Percentiles rank a stretch among this genome's conserved stretches.
phyloP scores from a whole-genome alignment of 2,888 invertebrate genomes.

The Parelbella ahira region DNA sequence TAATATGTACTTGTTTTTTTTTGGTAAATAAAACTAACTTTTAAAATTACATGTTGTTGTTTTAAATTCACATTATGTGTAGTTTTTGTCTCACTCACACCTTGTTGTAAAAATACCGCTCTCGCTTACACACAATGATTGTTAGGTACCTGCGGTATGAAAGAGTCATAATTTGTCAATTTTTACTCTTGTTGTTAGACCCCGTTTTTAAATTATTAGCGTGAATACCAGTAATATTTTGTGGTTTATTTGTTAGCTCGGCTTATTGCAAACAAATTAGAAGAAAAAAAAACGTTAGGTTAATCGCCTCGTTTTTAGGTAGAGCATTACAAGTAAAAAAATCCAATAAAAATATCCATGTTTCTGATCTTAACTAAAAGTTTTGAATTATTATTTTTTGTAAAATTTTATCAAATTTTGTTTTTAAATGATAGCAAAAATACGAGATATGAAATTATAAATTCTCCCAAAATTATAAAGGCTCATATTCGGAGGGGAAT shows the following conservation, averaged over 20 bases:
- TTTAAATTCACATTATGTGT: slow-evolving; percentile 9
- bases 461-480: too few relatives aligned
- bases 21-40: slow-evolving; percentile 9
- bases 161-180: slow-evolving; percentile 6
- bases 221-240: too few relatives aligned
- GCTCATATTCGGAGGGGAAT: slow-evolving; percentile 8
- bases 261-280: too few relatives aligned
- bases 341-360: neutral
- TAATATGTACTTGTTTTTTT: slow-evolving; percentile 12
- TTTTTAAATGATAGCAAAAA: slow-evolving; percentile 4
- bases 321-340: slow-evolving; percentile 3
- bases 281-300: slow-evolving; percentile 5
- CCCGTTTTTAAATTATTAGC: too few relatives aligned
- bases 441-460: slow-evolving; percentile 8
- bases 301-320: slow-evolving; percentile 3
- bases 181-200: too few relatives aligned
- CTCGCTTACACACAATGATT: slow-evolving; percentile 8
- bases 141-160: slow-evolving; percentile 4
- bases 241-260: slow-evolving; percentile 1
- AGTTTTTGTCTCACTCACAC: slow-evolving; percentile 5
- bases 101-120: slow-evolving; percentile 6
- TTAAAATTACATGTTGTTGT: slow-evolving; percentile 7
- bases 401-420: too few relatives aligned
- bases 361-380: slow-evolving; percentile 1
- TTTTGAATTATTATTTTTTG: slow-evolving; percentile 2